These are phyloP conservation scores for Heterodera carotae DNA, from an alignment of 1,140 invertebrate genomes.

Conservation along the genomic window DNA sequence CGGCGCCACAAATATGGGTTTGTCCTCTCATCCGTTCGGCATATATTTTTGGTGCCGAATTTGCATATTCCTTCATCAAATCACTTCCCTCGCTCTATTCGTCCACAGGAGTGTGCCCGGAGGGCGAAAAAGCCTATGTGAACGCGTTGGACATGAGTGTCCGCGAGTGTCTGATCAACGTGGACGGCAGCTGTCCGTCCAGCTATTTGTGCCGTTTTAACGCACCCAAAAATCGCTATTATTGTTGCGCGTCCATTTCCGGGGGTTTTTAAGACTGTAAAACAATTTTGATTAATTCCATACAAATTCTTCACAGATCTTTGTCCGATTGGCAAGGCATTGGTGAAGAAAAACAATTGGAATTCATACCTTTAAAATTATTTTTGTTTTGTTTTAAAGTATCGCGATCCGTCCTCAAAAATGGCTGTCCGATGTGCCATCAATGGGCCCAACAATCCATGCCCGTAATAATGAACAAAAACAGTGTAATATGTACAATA, in stretches of 20 bases:
- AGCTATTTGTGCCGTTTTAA: conserved; percentile 64
- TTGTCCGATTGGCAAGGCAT: conserved; percentile 59
- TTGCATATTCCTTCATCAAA: neutral
- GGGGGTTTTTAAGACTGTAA: conserved; percentile 38
- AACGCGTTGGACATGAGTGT: conserved; percentile 63
- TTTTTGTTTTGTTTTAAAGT: conserved; percentile 7
- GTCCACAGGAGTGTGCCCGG: conserved; percentile 60
- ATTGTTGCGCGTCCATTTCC: conserved; percentile 63
- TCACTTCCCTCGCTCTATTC: neutral
- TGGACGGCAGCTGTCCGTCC: conserved; percentile 59
- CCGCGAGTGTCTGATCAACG: conserved; percentile 61
- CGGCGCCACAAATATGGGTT: conserved; percentile 63
- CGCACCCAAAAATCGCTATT: conserved; percentile 60
- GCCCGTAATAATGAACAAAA: conserved; percentile 46
- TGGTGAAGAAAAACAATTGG: conserved; percentile 27
- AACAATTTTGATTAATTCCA: neutral
- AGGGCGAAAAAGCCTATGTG: conserved; percentile 64
- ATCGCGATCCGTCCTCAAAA: conserved; percentile 62
- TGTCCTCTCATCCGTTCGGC: neutral
- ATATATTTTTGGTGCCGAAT: neutral
- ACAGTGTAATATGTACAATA: neutral
- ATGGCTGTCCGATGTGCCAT: conserved; percentile 62
- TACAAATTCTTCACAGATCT: conserved; percentile 46
- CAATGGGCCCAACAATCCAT: conserved; percentile 58
- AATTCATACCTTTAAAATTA: neutral